Percentiles rank a stretch among this genome's conserved stretches.
Evolutionary conservation across 1,140 invertebrate genomes (phyloP).

Genomic region (Neoseiulus cucumeris): DNA sequence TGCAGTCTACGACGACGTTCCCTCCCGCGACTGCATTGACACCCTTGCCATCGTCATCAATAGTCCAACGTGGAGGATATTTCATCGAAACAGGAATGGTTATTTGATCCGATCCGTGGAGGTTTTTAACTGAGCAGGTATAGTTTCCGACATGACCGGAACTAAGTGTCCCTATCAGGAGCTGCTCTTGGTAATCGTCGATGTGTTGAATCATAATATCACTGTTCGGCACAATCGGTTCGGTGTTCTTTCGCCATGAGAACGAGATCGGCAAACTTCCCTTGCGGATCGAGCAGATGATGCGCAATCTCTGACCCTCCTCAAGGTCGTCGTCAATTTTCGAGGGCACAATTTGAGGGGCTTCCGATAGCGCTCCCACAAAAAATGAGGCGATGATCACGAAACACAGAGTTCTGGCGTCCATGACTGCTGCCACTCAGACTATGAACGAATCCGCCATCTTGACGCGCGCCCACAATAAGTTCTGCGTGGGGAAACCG

Average conservation of each 20-base stretch:
- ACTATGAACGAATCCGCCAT: not conserved
- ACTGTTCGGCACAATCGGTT: not conserved
- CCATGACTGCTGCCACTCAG: too few species aligned
- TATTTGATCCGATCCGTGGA: conserved; percentile 15
- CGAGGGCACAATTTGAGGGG: not conserved
- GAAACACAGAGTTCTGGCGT: not conserved
- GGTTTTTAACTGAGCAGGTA: conserved; percentile 20
- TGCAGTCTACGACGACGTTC: not conserved
- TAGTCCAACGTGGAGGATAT: not conserved
- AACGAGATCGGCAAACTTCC: not conserved
- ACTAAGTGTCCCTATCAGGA: conserved; percentile 13
- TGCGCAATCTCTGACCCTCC: not conserved
- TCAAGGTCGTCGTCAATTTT: not conserved
- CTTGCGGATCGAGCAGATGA: not conserved
- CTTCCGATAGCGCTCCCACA: not conserved
- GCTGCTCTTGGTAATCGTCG: conserved; percentile 19
- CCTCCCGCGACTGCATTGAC: not conserved
- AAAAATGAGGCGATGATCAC: not conserved
- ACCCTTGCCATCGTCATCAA: not conserved
- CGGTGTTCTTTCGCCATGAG: not conserved
- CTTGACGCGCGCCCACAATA: not conserved
- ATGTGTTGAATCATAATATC: conserved; percentile 5
- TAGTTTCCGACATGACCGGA: conserved; percentile 24
- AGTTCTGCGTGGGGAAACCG: not conserved
- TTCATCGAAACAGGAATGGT: not conserved